Evolutionary conservation across 2,888 invertebrate genomes (phyloP).

Genomic region (Lasioglossum villosulum): DNA sequence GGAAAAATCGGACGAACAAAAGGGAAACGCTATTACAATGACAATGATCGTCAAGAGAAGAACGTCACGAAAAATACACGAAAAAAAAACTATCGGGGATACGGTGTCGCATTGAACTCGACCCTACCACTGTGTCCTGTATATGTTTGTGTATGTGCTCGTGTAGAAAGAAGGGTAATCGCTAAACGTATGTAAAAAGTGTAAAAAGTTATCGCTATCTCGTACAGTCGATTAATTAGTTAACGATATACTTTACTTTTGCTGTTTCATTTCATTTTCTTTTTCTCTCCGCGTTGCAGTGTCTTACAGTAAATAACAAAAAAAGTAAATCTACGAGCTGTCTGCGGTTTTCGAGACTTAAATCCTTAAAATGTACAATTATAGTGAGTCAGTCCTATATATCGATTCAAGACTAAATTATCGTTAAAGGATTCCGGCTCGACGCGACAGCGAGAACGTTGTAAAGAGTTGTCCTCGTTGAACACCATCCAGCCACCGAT

Average conservation of each 20-base stretch:
- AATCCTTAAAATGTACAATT: conserved; percentile 48
- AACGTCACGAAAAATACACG: conserved; percentile 39
- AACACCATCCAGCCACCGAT: conserved; percentile 33
- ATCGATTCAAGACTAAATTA: conserved; percentile 43
- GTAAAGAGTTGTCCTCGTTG: conserved; percentile 10
- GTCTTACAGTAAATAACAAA: conserved; percentile 47
- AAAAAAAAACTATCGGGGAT: conserved; percentile 10
- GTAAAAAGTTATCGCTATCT: conserved; percentile 38
- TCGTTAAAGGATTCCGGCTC: conserved; percentile 29
- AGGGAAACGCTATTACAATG: not conserved
- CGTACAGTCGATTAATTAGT: not conserved
- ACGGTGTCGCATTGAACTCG: conserved; percentile 15
- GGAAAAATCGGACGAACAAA: not conserved
- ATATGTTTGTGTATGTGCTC: not conserved
- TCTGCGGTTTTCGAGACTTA: conserved; percentile 46
- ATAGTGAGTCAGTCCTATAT: conserved; percentile 44
- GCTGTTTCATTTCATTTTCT: not conserved
- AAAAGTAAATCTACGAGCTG: conserved; percentile 51
- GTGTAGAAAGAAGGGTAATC: conserved; percentile 13
- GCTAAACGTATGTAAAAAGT: conserved; percentile 31
- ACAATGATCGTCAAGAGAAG: conserved; percentile 1
- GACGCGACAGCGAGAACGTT: conserved; percentile 3
- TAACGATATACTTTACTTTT: not conserved
- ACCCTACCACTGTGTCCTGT: conserved; percentile 10
- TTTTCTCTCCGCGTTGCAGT: conserved; percentile 27